Evolutionary conservation across 2,797 vertebrate species (phyloP).

Genomic region (Sebastes oblongus): DNA sequence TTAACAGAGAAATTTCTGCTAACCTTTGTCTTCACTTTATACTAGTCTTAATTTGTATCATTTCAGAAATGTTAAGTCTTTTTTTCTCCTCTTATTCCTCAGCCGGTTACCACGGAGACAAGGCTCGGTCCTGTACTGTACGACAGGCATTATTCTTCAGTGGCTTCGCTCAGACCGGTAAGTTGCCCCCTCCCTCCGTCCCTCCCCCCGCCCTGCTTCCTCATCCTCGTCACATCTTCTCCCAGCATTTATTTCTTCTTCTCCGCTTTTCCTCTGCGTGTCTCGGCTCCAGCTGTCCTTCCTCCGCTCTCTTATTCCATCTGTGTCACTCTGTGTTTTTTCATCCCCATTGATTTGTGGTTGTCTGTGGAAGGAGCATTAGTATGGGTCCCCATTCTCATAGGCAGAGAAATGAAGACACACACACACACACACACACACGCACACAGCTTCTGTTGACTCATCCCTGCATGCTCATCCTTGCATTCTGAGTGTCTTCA

Average conservation of each 20-base stretch:
- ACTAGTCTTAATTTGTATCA: slow-evolving; percentile 11
- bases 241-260: background rate
- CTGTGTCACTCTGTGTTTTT: slow-evolving; percentile 19
- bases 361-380: slow-evolving; percentile 54
- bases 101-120: slow-evolving; percentile 97
- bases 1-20: background rate
- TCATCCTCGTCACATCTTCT: slow-evolving; percentile 32
- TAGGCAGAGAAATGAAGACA: slow-evolving; percentile 29
- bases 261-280: background rate
- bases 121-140: slow-evolving; percentile 97
- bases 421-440: background rate
- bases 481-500: slow-evolving; percentile 48
- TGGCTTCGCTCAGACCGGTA: slow-evolving; percentile 98
- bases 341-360: slow-evolving; percentile 37
- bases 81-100: slow-evolving; percentile 45
- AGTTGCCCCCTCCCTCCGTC: slow-evolving; percentile 71
- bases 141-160: slow-evolving; percentile 97
- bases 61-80: slow-evolving; percentile 23
- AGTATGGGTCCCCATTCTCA: slow-evolving; percentile 49
- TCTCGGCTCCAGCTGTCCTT: slow-evolving; percentile 30
- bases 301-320: slow-evolving; percentile 12
- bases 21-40: background rate
- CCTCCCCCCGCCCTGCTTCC: background rate
- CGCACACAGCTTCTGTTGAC: slow-evolving; percentile 55
- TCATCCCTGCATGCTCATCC: slow-evolving; percentile 50